Conservation (phyloP, 2,797 vertebrate species). For the Bovichtus variegatus region DNA sequence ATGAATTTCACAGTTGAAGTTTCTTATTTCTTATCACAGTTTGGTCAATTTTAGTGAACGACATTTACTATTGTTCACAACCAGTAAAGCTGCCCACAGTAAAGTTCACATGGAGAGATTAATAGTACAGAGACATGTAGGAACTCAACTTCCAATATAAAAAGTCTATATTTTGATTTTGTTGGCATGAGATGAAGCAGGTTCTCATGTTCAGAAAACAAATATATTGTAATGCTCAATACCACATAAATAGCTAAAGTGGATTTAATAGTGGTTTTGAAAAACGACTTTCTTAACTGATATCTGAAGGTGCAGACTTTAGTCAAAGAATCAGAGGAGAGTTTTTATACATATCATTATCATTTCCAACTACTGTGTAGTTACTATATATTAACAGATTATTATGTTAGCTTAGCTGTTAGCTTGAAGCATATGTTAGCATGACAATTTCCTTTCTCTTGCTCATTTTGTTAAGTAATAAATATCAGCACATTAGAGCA, state of each 20-base stretch:
- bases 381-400: conserved; percentile 80
- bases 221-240: neutral
- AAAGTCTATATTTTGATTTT: neutral
- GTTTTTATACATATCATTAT: conserved; percentile 81
- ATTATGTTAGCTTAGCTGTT: conserved; percentile 70
- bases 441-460: conserved; percentile 73
- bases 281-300: conserved; percentile 13
- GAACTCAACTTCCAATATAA: neutral
- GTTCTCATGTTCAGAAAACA: conserved; percentile 1
- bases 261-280: conserved; percentile 3
- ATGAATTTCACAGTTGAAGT: conserved; percentile 11
- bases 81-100: neutral
- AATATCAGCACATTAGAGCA: conserved; percentile 71
- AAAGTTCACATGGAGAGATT: neutral
- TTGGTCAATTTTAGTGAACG: conserved; percentile 7
- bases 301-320: conserved; percentile 29
- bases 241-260: neutral
- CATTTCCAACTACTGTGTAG: conserved; percentile 88
- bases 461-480: conserved; percentile 61
- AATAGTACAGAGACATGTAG: neutral
- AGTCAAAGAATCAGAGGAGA: conserved; percentile 52
- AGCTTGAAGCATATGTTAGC: conserved; percentile 68
- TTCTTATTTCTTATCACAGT: neutral
- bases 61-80: neutral
- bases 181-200: neutral